Conservation (phyloP, 2,113 vertebrate genomes). For the Spilogale gracilis region DNA sequence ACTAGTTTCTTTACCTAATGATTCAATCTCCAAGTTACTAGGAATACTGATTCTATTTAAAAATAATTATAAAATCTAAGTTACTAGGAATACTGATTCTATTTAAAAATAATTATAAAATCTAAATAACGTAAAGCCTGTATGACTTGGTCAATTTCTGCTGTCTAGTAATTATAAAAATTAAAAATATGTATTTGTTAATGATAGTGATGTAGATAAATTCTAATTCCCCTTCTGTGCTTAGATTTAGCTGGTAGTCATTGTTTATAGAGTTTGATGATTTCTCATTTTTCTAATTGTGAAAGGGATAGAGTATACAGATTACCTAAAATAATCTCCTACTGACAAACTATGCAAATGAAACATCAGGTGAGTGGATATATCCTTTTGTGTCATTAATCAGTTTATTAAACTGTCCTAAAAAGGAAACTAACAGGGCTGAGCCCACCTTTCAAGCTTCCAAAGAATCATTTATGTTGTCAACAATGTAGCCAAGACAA, state of each 20-base stretch:
- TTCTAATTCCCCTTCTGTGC: slow-evolving; percentile 15
- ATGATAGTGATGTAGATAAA: background rate
- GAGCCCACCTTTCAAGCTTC: background rate
- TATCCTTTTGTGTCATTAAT: slow-evolving; percentile 18
- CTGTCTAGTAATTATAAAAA: background rate
- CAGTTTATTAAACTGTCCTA: slow-evolving; percentile 12
- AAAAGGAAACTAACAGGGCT: background rate
- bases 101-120: slow-evolving; percentile 39
- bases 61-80: background rate
- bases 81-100: background rate
- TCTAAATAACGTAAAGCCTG: background rate
- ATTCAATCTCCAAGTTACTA: background rate
- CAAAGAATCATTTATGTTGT: background rate
- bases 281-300: slow-evolving; percentile 2
- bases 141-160: slow-evolving; percentile 2
- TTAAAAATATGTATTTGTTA: background rate
- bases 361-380: background rate
- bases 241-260: background rate
- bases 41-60: slow-evolving; percentile 39
- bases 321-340: slow-evolving; percentile 46
- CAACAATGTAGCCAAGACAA: background rate
- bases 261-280: background rate
- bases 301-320: background rate
- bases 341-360: slow-evolving; percentile 44
- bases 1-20: background rate